Base-by-base conservation (phyloP, 2,888 invertebrate species). In the Carterocephalus palaemon region DNA sequence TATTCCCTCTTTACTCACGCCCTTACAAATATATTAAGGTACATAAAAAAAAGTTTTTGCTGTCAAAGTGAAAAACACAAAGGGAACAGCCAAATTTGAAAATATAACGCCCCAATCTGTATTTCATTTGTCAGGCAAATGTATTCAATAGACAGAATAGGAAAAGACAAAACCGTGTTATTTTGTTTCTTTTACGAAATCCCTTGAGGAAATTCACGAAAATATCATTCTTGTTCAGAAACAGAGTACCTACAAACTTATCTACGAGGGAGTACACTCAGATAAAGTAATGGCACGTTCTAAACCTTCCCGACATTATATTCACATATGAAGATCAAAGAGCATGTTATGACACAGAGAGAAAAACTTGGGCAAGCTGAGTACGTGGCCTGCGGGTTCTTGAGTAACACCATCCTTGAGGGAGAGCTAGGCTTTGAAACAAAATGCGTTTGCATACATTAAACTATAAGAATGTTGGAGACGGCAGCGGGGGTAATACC, bases 401-500 rank as follows among this genome's bases (percentile, higher is more conserved):
- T 64, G 54, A 74, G 71, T 74, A 80, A 80, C 77, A 74, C 77
- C 78, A 70, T 77, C 64, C 78, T 75, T 74, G 70, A 76, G 84
- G 82, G 85, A 78, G n/a, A 43, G 74, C 75, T 64, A 76, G 75
- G 80, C 84, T 86, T 85, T 83, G 85, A 83, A 85, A 86, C 85
- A 86, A 86, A 86, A 85, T 86, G 85, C 85, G 85, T 86, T 86
- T 86, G 85, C 86, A 86, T 86, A 86, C 79, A 85, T 86, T 85
- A 85, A 86, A 85, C 76, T 82, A 73, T 83, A 83, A 84, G 86
- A 85, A 85, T 85, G 85, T 84, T 68, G 70, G 62, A 84, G 83
- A 85, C 37, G 28, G 26, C 82, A 82, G 78, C 75, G 79, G 73
- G 77, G 73, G 79, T 75, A 74, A 70, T 72, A 62, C 70, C 62